phyloP scores from a whole-genome alignment of 2,888 invertebrate genomes.

The Cetonia aurata region DNA sequence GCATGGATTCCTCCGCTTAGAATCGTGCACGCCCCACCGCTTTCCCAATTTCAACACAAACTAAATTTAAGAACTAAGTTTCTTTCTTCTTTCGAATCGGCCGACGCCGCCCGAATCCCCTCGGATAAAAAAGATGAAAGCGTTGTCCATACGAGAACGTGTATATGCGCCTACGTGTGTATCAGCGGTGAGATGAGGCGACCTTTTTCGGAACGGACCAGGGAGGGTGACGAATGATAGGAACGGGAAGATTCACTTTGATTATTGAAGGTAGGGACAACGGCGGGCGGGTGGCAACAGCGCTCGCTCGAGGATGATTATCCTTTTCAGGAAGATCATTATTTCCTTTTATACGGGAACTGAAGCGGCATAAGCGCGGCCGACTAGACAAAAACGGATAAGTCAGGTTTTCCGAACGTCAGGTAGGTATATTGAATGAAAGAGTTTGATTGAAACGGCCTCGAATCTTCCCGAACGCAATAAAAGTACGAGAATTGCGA shows the following conservation, averaged over 20 bases:
- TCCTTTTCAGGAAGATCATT: constrained; percentile 55
- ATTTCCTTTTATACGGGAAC: constrained; percentile 49
- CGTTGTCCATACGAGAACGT: background rate
- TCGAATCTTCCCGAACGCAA: constrained; percentile 49
- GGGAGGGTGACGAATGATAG: constrained; percentile 23
- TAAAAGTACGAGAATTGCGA: constrained; percentile 41
- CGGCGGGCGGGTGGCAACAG: too few relatives aligned
- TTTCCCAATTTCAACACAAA: constrained; percentile 63
- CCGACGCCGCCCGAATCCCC: constrained; percentile 46
- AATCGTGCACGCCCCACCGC: constrained; percentile 59
- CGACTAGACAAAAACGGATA: constrained; percentile 38
- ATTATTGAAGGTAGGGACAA: constrained; percentile 53
- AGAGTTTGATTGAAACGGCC: constrained; percentile 51
- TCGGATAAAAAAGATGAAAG: constrained; percentile 58
- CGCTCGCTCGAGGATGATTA: constrained; percentile 57
- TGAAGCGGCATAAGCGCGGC: constrained; percentile 7
- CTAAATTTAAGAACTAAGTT: constrained; percentile 64
- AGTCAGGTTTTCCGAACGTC: constrained; percentile 22
- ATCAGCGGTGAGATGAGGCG: background rate
- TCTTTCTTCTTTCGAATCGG: constrained; percentile 52
- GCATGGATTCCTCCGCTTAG: constrained; percentile 59
- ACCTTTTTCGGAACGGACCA: constrained; percentile 2
- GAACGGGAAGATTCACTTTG: constrained; percentile 54
- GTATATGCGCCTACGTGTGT: background rate
- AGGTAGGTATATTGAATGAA: constrained; percentile 9